These are phyloP conservation scores for Poecilia wingei DNA, from an alignment of 2,797 vertebrate genomes.

Conservation along the genomic window DNA sequence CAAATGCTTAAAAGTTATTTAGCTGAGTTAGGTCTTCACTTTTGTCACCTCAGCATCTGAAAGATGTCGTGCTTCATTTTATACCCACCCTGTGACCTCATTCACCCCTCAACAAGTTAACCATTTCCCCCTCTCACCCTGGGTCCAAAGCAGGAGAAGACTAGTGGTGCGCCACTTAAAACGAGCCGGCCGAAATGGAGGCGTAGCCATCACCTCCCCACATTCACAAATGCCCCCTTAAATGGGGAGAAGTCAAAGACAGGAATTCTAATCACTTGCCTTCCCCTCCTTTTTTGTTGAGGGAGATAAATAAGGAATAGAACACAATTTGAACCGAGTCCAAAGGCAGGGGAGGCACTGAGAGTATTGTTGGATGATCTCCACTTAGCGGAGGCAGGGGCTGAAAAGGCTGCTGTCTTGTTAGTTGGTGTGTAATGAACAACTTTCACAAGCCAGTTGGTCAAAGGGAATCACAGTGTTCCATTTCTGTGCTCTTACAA, in stretches of 20 bases:
- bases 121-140: slow-evolving; percentile 53
- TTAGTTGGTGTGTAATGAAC: slow-evolving; percentile 82
- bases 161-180: slow-evolving; percentile 67
- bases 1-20: slow-evolving; percentile 34
- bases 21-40: slow-evolving; percentile 30
- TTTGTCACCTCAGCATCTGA: slow-evolving; percentile 41
- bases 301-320: slow-evolving; percentile 76
- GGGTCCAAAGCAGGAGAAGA: slow-evolving; percentile 58
- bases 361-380: slow-evolving; percentile 83
- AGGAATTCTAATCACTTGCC: slow-evolving; percentile 83
- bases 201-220: slow-evolving; percentile 79
- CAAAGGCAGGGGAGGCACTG: slow-evolving; percentile 76
- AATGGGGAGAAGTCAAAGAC: slow-evolving; percentile 79
- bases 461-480: slow-evolving; percentile 78
- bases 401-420: slow-evolving; percentile 81
- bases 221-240: slow-evolving; percentile 79
- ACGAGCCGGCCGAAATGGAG: slow-evolving; percentile 68
- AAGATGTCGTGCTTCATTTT: slow-evolving; percentile 56
- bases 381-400: slow-evolving; percentile 78
- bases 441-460: slow-evolving; percentile 84
- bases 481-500: slow-evolving; percentile 63
- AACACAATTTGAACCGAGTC: slow-evolving; percentile 78
- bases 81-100: slow-evolving; percentile 60
- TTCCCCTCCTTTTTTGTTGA: slow-evolving; percentile 75
- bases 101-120: slow-evolving; percentile 73